phyloP scores from a whole-genome alignment of 2,797 vertebrate genomes.

The Peromyscus melanophrys region DNA sequence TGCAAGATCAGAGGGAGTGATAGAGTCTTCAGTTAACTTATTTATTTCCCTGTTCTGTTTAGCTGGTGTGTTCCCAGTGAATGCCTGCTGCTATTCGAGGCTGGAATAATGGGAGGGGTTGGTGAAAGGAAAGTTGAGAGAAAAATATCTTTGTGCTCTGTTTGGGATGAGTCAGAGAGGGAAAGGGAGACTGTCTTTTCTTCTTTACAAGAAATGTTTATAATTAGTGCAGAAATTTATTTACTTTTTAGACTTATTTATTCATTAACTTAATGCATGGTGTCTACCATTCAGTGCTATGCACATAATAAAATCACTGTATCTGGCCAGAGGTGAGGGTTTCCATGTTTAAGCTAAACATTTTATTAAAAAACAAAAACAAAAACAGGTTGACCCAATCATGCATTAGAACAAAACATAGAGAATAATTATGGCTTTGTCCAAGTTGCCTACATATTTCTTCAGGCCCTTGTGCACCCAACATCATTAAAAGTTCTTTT shows the following conservation, averaged over 20 bases:
- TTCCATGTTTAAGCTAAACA: background rate
- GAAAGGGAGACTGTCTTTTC: background rate
- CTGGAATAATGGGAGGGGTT: background rate
- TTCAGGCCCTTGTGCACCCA: background rate
- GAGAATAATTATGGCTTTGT: constrained; percentile 37
- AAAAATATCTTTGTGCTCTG: background rate
- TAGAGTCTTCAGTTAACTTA: background rate
- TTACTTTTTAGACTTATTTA: constrained; percentile 70
- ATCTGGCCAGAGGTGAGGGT: constrained; percentile 46
- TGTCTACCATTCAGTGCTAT: background rate
- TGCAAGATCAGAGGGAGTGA: background rate
- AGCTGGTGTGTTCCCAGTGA: background rate
- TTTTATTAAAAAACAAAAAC: constrained; percentile 3
- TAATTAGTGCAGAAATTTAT: constrained; percentile 64
- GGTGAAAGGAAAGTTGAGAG: too few species aligned
- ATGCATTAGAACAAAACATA: background rate
- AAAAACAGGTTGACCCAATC: background rate
- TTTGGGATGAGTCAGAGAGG: background rate
- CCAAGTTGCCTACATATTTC: background rate
- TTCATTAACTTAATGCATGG: constrained; percentile 70
- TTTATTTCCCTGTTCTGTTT: background rate
- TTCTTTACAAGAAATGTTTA: constrained; percentile 45
- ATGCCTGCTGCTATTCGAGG: background rate
- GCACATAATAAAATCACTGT: background rate
- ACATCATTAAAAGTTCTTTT: background rate